A percentile compares a stretch with the other conserved stretches of the same genome.
Evolutionary conservation across 1,140 invertebrate genomes (phyloP).

Genomic region (Drosophila biarmipes): DNA sequence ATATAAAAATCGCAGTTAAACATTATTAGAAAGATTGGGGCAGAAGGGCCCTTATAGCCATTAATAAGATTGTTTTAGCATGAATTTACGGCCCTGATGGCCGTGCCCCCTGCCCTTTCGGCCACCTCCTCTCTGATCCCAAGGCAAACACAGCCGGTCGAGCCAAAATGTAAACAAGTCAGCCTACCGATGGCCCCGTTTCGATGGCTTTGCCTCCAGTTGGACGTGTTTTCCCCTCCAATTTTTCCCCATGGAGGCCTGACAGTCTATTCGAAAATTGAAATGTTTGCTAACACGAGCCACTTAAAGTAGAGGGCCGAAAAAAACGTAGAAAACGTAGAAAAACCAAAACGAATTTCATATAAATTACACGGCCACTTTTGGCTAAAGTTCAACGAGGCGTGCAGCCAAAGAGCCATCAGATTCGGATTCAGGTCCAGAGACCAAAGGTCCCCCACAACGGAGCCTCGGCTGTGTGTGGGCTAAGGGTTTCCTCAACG

Average conservation of each 20-base stretch:
- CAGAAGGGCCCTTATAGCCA: slow-evolving; percentile 59
- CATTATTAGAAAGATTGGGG: slow-evolving; percentile 67
- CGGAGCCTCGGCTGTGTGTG: slow-evolving; percentile 8
- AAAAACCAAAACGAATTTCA: slow-evolving; percentile 59
- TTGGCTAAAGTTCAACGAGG: slow-evolving; percentile 71
- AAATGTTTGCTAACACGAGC: slow-evolving; percentile 76
- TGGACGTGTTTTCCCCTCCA: slow-evolving; percentile 11
- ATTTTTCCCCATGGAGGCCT: slow-evolving; percentile 12
- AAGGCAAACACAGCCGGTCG: slow-evolving; percentile 35
- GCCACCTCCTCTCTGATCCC: slow-evolving; percentile 20
- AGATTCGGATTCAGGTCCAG: slow-evolving; percentile 46
- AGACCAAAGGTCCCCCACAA: slow-evolving; percentile 25
- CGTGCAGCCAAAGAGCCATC: slow-evolving; percentile 59
- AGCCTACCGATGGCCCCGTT: slow-evolving; percentile 35
- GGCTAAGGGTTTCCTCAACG: slow-evolving; percentile 29
- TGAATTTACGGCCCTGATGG: slow-evolving; percentile 70
- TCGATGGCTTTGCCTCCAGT: slow-evolving; percentile 38
- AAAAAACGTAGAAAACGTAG: slow-evolving; percentile 28
- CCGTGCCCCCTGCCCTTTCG: neutral
- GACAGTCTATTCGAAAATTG: slow-evolving; percentile 73
- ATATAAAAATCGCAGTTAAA: slow-evolving; percentile 80
- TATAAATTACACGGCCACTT: slow-evolving; percentile 77
- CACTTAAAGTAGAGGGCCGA: slow-evolving; percentile 53
- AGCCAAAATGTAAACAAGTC: slow-evolving; percentile 73
- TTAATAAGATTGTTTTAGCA: slow-evolving; percentile 82